Evolutionary conservation across 2,113 vertebrate genomes (phyloP), one percentile per base, ranked within the genome.

Genomic region (Callaeas wilsoni): DNA sequence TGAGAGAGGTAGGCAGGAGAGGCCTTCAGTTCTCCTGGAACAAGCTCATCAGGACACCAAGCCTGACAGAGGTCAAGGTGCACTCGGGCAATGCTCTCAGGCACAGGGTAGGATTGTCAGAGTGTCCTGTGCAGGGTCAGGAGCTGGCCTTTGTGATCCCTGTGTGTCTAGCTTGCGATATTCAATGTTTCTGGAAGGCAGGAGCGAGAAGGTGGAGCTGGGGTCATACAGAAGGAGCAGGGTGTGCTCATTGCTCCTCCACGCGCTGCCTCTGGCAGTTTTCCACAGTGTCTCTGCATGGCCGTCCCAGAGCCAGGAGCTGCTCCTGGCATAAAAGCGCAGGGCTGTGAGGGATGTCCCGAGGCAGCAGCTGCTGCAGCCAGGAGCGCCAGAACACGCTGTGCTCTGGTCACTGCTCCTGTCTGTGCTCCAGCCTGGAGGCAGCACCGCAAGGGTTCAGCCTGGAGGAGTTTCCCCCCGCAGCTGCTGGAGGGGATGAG

Each of bases 181-280:
- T 16, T 37, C 56, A 12, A 3, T 18, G 12, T 1, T 12, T n/a
- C 20, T 2, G 55, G 33, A 9, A 25, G 19, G 52, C 65, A n/a
- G 39, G 52, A 67, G 29, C 2, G 6, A 10, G 49, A 56, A 84
- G 32, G 47, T 55, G 71, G 47, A 69, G 47, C 55, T 7, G 16
- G 13, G 27, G 5, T 13, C 20, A 18, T 75, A 46, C 30, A 21
- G 47, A 22, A 62, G 41, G 56, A 83, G 63, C 21, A 30, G 41
- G 14, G 26, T 55, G 63, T 42, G 41, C 49, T 76, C 41, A 5
- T 1, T 23, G 63, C 47, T 41, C 1, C 37, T 56, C 52, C n/a
- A 3, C 0, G 3, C 0, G 1, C 47, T 70, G 49, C 46, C 16
- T 59, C 46, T 3, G 33, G 57, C 26, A 4, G 1, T 25, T 73